Base-by-base conservation (phyloP, 2,113 vertebrate species). In the Euleptes europaea region DNA sequence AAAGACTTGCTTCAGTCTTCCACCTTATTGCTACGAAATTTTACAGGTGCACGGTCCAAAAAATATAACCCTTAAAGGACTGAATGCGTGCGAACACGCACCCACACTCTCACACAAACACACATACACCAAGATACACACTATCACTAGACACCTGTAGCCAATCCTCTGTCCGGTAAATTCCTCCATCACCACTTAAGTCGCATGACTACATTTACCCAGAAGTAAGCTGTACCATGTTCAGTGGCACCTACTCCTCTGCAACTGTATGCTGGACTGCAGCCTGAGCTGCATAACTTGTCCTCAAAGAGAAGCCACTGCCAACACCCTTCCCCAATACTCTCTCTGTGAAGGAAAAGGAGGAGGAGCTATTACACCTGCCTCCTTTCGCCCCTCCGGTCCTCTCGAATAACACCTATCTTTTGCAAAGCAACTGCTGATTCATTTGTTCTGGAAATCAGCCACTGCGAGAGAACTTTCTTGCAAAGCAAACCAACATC, bases 1-100 rank as follows among this genome's bases (percentile, higher is more conserved):
- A 97, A 97, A 96, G 97, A 97, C 94, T 95, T 96, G 96, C 97
- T n/a, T 97, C 95, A 86, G 97, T 97, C 97, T 96, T 98, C 97
- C 97, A 98, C 95, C 95, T 98, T 99, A 99, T 99, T 99, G 98
- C 98, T 99, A 98, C 97, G 94, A 96, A 98, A 97, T 92, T 97
- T 98, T 98, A 98, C 97, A 98, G 98, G 97, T 96, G 98, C 97
- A 97, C 97, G 97, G 96, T 97, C 97, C 97, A 97, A 97, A 98
- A 97, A 96, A 96, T 96, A 94, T 94, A 97, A 96, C 97, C 97
- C 97, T 97, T 97, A 71, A 96, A 97, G 97, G 97, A 97, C 97
- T 97, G 97, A 97, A 97, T 95, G 95, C 74, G 85, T 88, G 93
- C 72, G 86, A 86, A 94, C 90, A 92, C 92, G 93, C 49, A 54